Evolutionary conservation across 2,113 vertebrate species (phyloP), one percentile per base, ranked within the genome.

Genomic region (Siphamia tubifer): DNA sequence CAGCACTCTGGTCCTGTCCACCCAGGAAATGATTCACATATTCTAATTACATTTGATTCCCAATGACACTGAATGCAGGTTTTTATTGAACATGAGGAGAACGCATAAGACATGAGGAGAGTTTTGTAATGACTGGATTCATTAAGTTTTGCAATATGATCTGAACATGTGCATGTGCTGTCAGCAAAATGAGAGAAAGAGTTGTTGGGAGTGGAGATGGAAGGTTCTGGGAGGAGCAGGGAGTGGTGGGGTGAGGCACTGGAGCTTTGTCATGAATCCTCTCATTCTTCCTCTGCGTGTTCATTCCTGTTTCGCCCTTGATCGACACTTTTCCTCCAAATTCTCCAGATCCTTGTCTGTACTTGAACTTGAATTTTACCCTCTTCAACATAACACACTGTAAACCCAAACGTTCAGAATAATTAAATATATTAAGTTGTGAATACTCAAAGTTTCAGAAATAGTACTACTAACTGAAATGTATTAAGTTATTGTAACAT

Each of bases 21-120:
- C 32, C 31, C 68, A 72, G 82, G 79, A 85, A 71, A 64, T 90
- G 75, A 87, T 77, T 88, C 84, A 85, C 28, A 6, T 24, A 8
- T 12, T 17, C n/a, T 25, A 0, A 52, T 38, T 40, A n/a, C 40
- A 35, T 68, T 68, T 56, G 7, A 25, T 1, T 13, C 3, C n/a
- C n/a, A n/a, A 11, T 25, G 1, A 35, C 0, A 47, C 25, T 17
- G 11, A n/a, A 36, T 54, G n/a, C 3, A 36, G 1, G 42, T 3
- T 27, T 40, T 56, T 8, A 31, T 38, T 31, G 6, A 17, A 21
- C 3, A 28, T 0, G 4, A 35, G n/a, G 9, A 16, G 5, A n/a
- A n/a, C n/a, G n/a, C n/a, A n/a, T n/a, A n/a, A n/a, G n/a, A n/a
- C n/a, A n/a, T n/a, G n/a, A n/a, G n/a, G n/a, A n/a, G n/a, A n/a